Evolutionary conservation across 2,797 vertebrate species (phyloP).

Genomic region (Halcyon badia): DNA sequence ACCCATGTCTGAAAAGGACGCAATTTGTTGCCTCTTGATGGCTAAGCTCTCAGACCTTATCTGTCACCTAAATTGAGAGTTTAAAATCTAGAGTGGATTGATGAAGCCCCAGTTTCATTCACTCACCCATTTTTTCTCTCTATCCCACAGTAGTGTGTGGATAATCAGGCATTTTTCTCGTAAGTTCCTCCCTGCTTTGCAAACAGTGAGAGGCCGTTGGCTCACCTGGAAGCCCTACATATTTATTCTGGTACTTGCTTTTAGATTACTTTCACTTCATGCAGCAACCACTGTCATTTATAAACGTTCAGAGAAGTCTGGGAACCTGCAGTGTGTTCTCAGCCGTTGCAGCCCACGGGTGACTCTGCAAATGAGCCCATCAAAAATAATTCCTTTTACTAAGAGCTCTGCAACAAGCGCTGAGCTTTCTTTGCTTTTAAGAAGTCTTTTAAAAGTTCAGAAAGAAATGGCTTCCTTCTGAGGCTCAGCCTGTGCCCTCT

Average conservation of each 20-base stretch:
- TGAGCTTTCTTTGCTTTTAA: background rate
- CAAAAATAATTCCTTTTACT: background rate
- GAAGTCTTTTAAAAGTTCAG: background rate
- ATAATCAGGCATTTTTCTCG: background rate
- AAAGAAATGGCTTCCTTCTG: background rate
- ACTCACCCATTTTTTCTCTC: background rate
- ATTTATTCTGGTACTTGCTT: background rate
- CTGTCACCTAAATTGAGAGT: background rate
- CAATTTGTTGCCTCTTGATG: background rate
- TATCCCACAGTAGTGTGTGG: background rate
- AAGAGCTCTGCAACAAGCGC: background rate
- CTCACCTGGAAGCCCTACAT: background rate
- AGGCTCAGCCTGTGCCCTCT: background rate
- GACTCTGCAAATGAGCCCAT: background rate
- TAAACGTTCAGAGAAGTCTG: background rate
- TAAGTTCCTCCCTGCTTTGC: background rate
- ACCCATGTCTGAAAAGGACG: background rate
- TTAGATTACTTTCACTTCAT: background rate
- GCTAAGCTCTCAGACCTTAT: background rate
- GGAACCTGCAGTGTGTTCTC: background rate
- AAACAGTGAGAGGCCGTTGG: rapidly evolving
- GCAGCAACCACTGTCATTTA: background rate
- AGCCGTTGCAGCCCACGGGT: background rate
- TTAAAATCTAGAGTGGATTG: background rate
- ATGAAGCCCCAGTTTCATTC: background rate